phyloP scores from a whole-genome alignment of 2,888 invertebrate species.

The Parnassius smintheus region DNA sequence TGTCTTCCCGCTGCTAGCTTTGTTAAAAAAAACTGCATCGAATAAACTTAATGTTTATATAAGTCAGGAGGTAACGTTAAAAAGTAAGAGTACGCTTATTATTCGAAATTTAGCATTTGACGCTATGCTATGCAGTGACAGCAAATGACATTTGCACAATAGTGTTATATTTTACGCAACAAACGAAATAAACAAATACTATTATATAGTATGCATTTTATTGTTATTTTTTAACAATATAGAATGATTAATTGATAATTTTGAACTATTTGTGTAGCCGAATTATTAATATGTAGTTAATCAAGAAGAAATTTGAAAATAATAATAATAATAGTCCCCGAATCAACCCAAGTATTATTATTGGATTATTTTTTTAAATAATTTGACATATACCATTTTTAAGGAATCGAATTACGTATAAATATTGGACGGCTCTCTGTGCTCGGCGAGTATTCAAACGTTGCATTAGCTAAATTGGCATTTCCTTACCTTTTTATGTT shows the following conservation, averaged over 20 bases:
- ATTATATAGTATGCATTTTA: slow-evolving; percentile 37
- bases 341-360: slow-evolving; percentile 70
- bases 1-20: slow-evolving; percentile 9
- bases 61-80: not conserved
- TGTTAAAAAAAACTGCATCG: slow-evolving; percentile 18
- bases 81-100: slow-evolving; percentile 9
- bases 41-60: slow-evolving; percentile 14
- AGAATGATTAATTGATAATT: slow-evolving; percentile 20
- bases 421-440: too few relatives aligned
- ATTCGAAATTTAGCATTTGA: slow-evolving; percentile 5
- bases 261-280: slow-evolving; percentile 49
- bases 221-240: slow-evolving; percentile 46
- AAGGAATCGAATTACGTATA: not conserved
- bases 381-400: not conserved
- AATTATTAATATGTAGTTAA: slow-evolving; percentile 69
- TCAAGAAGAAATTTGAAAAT: slow-evolving; percentile 44
- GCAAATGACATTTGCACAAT: slow-evolving; percentile 24
- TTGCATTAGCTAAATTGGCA: too few relatives aligned
- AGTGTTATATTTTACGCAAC: slow-evolving; percentile 44
- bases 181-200: slow-evolving; percentile 48
- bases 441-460: too few relatives aligned
- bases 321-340: slow-evolving; percentile 45
- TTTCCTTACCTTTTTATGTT: too few relatives aligned
- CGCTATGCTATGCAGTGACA: slow-evolving; percentile 10
- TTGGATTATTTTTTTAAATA: slow-evolving; percentile 33